A percentile compares a stretch with the other conserved stretches of the same genome.
These are phyloP conservation scores for Diarsia mendica DNA, from an alignment of 2,888 invertebrate genomes.

Conservation along the genomic window DNA sequence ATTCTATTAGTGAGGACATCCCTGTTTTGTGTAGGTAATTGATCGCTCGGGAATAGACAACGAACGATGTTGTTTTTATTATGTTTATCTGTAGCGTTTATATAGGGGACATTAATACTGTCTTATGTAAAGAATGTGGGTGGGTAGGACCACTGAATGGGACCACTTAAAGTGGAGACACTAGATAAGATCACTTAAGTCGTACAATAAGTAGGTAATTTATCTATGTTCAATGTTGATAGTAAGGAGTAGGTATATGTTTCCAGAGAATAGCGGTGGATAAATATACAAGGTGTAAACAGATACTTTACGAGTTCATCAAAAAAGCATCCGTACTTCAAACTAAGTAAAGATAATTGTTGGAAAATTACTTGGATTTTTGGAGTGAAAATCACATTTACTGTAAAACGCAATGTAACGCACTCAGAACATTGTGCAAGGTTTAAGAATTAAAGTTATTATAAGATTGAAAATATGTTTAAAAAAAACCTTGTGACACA, in stretches of 20 bases:
- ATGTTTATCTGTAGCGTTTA: constrained; percentile 16
- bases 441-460: too few species aligned
- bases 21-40: constrained; percentile 53
- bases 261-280: background rate
- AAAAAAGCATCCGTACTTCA: too few species aligned
- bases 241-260: background rate
- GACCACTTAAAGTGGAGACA: background rate
- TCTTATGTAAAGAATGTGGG: background rate
- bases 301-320: too few species aligned
- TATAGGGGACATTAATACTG: constrained; percentile 8
- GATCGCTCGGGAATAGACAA: constrained; percentile 43
- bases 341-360: too few species aligned
- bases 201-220: background rate
- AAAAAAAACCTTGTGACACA: too few species aligned
- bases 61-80: constrained; percentile 33
- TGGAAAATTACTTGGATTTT: too few species aligned
- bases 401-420: too few species aligned
- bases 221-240: background rate
- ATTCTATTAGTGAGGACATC: constrained; percentile 60
- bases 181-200: background rate
- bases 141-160: background rate
- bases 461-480: too few species aligned
- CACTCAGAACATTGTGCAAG: too few species aligned
- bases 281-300: background rate
- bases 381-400: too few species aligned